Evolutionary conservation across 2,888 invertebrate genomes (phyloP), one percentile per base, ranked within the genome.

Genomic region (Drosophila colorata): DNA sequence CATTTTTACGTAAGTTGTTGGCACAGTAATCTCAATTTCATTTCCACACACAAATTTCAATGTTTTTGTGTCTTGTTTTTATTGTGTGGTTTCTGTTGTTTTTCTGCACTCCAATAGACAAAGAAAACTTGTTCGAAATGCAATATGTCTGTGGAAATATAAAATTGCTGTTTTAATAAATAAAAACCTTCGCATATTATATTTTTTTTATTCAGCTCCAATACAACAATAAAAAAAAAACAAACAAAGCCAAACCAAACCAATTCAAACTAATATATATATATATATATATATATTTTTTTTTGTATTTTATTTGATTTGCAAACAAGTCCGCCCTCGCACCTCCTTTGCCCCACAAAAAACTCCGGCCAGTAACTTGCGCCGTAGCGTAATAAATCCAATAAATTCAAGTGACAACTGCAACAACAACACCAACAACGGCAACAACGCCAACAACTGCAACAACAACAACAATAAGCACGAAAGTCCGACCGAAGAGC

Each of bases 351-450:
- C 28, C 18, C 5, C 8, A n/a, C 5, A 33, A 14, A 31, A 16
- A n/a, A 6, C 11, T 4, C 4, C 13, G 23, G 20, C 23, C n/a
- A 46, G 48, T 25, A 49, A 25, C 35, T 59, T 59, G 43, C 14
- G 47, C 40, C 48, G 49, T 44, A 56, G 18, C 7, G 52, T 61
- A 46, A 72, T 72, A 70, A 72, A 72, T 67, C 53, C 69, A 69
- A 73, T 74, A 74, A 65, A 70, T 69, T 51, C 69, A 74, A 69
- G 73, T 74, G 73, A 61, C 73, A 73, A 74, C 44, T 35, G 13
- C 40, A 37, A 18, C 52, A 59, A 11, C 16, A 57, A 38, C 56
- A 63, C 4, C 44, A 18, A 16, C 37, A 37, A 37, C 37, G 7
- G 3, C 7, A 40, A 38, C 56, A 63, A 43, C 28, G 20, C 4